These are phyloP conservation scores for Leucophenga montana DNA, from an alignment of 2,888 invertebrate species.

Conservation along the genomic window DNA sequence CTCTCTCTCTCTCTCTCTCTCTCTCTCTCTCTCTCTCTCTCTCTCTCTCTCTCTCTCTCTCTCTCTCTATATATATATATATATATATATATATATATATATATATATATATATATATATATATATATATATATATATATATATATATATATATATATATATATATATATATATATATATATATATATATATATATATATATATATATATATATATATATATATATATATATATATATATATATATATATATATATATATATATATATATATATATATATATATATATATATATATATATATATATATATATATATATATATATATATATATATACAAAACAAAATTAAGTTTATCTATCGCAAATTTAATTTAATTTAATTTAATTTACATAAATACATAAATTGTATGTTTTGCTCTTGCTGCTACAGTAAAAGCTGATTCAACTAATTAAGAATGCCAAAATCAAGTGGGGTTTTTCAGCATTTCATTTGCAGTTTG, in stretches of 20 bases:
- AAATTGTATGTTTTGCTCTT: background rate
- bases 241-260: background rate
- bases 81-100: background rate
- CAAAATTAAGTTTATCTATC: background rate
- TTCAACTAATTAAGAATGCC: constrained; percentile 32
- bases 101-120: background rate
- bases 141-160: background rate
- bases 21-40: too few species aligned
- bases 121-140: background rate
- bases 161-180: background rate
- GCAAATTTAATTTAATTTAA: constrained; percentile 12
- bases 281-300: background rate
- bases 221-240: background rate
- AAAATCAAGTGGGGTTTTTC: constrained; percentile 63
- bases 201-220: background rate
- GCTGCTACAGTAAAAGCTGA: constrained; percentile 7
- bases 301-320: background rate
- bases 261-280: background rate
- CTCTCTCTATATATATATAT: background rate
- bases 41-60: too few species aligned
- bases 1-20: too few species aligned
- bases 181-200: background rate
- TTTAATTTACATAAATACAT: constrained; percentile 1
- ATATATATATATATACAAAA: too few species aligned
- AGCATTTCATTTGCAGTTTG: constrained; percentile 50